Percentiles rank a stretch among this genome's conserved stretches.
phyloP scores from a whole-genome alignment of 30 jellyfish, hydroid and myxozoan species.

The Mastigias papua region DNA sequence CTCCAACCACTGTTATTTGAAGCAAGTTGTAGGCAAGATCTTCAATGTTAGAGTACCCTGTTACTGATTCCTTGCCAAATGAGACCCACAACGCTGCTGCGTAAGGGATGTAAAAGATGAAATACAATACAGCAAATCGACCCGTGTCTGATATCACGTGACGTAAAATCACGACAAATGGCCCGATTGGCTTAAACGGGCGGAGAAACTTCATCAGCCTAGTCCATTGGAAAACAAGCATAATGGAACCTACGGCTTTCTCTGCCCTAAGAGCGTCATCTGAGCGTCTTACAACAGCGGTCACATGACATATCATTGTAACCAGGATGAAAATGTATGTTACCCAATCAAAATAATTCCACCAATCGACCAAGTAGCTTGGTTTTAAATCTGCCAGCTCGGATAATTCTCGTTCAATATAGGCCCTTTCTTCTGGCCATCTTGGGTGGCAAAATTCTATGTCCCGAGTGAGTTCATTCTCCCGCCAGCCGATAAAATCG shows the following conservation, averaged over 20 bases:
- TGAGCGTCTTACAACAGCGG: conserved; percentile 45
- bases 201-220: conserved; percentile 94
- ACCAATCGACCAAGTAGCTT: conserved; percentile 86
- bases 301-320: conserved; percentile 69
- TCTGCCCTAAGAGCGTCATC: conserved; percentile 45
- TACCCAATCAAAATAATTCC: conserved; percentile 91
- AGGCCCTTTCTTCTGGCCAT: conserved; percentile 98
- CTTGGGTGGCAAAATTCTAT: conserved; percentile 86
- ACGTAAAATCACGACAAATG: conserved; percentile 86
- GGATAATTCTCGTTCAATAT: conserved; percentile 85
- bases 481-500: conserved; percentile 85
- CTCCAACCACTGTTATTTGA: conserved; percentile 91
- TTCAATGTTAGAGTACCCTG: conserved; percentile 77
- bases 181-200: conserved; percentile 91
- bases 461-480: conserved; percentile 77
- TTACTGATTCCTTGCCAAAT: conserved; percentile 78
- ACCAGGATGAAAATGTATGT: conserved; percentile 71
- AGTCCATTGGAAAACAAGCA: conserved; percentile 84
- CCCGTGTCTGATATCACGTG: conserved; percentile 91
- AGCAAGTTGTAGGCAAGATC: conserved; percentile 81
- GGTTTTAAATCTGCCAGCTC: conserved; percentile 60
- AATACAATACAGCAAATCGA: conserved; percentile 68
- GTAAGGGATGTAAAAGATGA: conserved; percentile 89
- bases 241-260: conserved; percentile 79
- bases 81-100: conserved; percentile 95